Conservation (phyloP, 2,888 invertebrate species). For the Tinea semifulvella region DNA sequence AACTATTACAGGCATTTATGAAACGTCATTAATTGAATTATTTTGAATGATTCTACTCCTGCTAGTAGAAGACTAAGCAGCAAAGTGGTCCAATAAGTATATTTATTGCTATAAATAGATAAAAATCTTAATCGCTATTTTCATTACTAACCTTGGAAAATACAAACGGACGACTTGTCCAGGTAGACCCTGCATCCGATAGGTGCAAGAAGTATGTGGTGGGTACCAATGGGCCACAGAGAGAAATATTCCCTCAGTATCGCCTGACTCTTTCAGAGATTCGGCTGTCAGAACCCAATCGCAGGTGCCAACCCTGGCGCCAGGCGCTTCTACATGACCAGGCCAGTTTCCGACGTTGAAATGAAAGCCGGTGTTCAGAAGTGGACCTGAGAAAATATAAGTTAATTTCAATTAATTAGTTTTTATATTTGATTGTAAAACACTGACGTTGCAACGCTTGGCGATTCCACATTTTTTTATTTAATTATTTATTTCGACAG, state of each 20-base stretch:
- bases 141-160: constrained; percentile 83
- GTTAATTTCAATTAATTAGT: too few species aligned
- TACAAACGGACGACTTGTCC: constrained; percentile 90
- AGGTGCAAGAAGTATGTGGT: constrained; percentile 91
- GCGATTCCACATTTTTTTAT: too few species aligned
- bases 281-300: constrained; percentile 90
- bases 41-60: too few species aligned
- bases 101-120: too few species aligned
- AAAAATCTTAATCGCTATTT: too few species aligned
- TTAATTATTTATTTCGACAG: too few species aligned
- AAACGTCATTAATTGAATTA: too few species aligned
- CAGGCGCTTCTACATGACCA: constrained; percentile 89
- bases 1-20: too few species aligned
- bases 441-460: too few species aligned
- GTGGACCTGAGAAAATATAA: constrained; percentile 77
- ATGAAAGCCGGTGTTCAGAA: constrained; percentile 92
- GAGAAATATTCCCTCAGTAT: constrained; percentile 87
- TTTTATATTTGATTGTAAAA: too few species aligned
- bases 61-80: too few species aligned
- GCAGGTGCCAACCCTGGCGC: constrained; percentile 85
- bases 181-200: constrained; percentile 85
- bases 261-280: constrained; percentile 78
- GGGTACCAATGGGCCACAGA: constrained; percentile 96
- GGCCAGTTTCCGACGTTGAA: constrained; percentile 96
- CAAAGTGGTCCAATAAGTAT: too few species aligned